Conservation (phyloP, 2,888 invertebrate species). For the Tetranychus piercei region DNA sequence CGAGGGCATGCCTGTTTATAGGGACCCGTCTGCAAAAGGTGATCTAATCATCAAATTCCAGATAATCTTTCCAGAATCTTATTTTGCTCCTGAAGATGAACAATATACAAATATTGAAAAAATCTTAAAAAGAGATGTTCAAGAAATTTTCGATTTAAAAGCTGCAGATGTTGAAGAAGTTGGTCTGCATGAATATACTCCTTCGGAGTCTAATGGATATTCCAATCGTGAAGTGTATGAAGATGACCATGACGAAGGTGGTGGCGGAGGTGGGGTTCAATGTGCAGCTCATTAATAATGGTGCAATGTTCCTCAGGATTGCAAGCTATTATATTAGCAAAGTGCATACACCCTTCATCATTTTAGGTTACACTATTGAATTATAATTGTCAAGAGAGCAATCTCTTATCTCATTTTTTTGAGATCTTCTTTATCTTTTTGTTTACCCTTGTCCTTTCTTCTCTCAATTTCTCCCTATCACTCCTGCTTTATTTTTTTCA, state of each 20-base stretch:
- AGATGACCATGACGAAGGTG: slow-evolving; percentile 46
- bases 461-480: too few species aligned
- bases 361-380: too few species aligned
- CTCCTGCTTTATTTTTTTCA: too few species aligned
- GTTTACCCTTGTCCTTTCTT: too few species aligned
- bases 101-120: slow-evolving; percentile 32
- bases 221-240: slow-evolving; percentile 48
- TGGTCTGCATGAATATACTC: slow-evolving; percentile 54
- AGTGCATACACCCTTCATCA: too few species aligned
- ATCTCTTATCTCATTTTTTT: too few species aligned
- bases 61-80: slow-evolving; percentile 60
- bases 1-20: slow-evolving; percentile 76
- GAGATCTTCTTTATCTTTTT: too few species aligned
- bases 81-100: slow-evolving; percentile 49
- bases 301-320: too few species aligned
- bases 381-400: too few species aligned
- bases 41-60: slow-evolving; percentile 69
- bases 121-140: slow-evolving; percentile 5
- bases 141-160: slow-evolving; percentile 38
- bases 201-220: slow-evolving; percentile 33
- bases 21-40: slow-evolving; percentile 66
- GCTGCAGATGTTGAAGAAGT: slow-evolving; percentile 73
- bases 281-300: slow-evolving; percentile 53
- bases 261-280: slow-evolving; percentile 44
- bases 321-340: too few species aligned